Base-by-base conservation (phyloP, 2,797 vertebrate genomes). In the Semotilus atromaculatus region DNA sequence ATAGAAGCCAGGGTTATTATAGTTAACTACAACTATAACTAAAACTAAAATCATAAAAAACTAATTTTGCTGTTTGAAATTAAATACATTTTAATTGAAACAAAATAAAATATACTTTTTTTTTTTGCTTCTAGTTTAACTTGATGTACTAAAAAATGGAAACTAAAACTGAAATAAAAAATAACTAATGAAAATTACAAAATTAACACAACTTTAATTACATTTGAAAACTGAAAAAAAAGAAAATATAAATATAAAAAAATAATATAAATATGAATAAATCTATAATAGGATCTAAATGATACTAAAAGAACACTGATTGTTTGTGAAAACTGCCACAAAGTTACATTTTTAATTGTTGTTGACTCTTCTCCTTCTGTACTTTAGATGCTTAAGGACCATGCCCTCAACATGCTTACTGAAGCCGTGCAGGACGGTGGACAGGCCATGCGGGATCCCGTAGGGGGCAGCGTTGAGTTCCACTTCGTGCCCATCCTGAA, bases 381-480 rank as follows among this genome's bases (percentile, higher is more conserved):
- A 13, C 64, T 67, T 64, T 21, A 96, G 75, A 92, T 95, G 10
- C 73, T 99, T 40, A 96, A 97, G 89, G 95, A 95, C 70, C 97
- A 96, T 0, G 96, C 97, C 14, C 92, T 98, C 83, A 92, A 92
- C 88, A 99, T 99, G 98, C 62, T 99, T 90, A 97, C 95, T 0
- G 98, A 99, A 88, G 97, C 97, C 0, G 97, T 99, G 83, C 95
- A 96, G 40, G 98, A 98, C 0, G 97, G 97, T 0, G 97, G 96
- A 0, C 97, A 98, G 88, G 97, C 97, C 58, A 97, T 97, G 34
- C 95, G 98, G 0, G 98, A 99, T 87, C 98, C 97, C 0, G 96
- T 99, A 0, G 98, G 98, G 0, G 98, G 98, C 16, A 98, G 97
- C 1, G 98, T 98, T 66, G 98, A 99, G 89, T 99, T 97, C 91